These are phyloP conservation scores for Meteorus colon DNA, from an alignment of 2,888 invertebrate genomes.

Conservation along the genomic window DNA sequence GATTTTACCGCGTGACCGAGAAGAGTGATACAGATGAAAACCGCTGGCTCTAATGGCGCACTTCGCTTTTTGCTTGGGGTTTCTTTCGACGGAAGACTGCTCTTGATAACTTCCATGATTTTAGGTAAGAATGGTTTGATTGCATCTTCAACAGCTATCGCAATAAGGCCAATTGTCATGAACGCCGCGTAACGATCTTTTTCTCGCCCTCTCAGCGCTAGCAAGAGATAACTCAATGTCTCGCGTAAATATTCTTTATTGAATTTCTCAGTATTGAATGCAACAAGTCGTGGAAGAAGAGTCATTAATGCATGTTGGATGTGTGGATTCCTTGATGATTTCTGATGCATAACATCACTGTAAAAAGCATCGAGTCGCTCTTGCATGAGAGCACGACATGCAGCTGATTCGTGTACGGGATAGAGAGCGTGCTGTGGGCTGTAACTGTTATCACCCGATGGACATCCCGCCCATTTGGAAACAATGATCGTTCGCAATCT, in stretches of 20 bases:
- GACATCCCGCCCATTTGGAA: slow-evolving; percentile 71
- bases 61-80: slow-evolving; percentile 79
- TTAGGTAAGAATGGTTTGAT: slow-evolving; percentile 86
- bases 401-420: slow-evolving; percentile 87
- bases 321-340: slow-evolving; percentile 82
- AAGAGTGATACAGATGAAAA: slow-evolving; percentile 94
- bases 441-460: slow-evolving; percentile 56
- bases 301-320: slow-evolving; percentile 91
- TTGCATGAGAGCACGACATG: slow-evolving; percentile 86
- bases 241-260: slow-evolving; percentile 82
- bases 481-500: slow-evolving; percentile 78
- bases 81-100: slow-evolving; percentile 85
- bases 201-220: slow-evolving; percentile 85
- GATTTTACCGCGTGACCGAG: slow-evolving; percentile 90
- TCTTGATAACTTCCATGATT: slow-evolving; percentile 89
- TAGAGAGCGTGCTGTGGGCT: slow-evolving; percentile 62
- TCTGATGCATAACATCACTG: slow-evolving; percentile 85
- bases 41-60: slow-evolving; percentile 85
- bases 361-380: slow-evolving; percentile 90
- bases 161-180: slow-evolving; percentile 91
- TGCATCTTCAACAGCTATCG: slow-evolving; percentile 89
- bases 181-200: slow-evolving; percentile 92
- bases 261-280: slow-evolving; percentile 91
- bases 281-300: slow-evolving; percentile 92
- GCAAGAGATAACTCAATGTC: slow-evolving; percentile 86